Evolutionary conservation across 30 jellyfish, hydroid and myxozoan genomes (phyloP).

Genomic region (Catostylus mosaicus): DNA sequence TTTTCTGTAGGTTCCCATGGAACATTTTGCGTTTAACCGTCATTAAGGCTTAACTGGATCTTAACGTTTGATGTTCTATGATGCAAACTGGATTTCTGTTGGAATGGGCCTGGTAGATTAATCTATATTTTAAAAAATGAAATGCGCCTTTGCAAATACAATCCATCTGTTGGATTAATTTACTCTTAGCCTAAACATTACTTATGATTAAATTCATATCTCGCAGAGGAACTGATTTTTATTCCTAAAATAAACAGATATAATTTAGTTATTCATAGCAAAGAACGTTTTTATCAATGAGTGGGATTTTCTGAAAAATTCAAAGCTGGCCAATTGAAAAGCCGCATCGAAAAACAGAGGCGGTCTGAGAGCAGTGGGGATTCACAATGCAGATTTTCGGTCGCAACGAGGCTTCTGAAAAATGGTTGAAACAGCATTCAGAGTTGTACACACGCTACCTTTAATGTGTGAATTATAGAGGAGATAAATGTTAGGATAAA

Average conservation of each 20-base stretch:
- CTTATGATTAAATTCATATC: background rate
- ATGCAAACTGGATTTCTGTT: slow-evolving; percentile 2
- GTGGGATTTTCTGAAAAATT: no score
- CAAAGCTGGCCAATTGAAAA: no score
- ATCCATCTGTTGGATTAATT: background rate
- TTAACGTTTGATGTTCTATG: background rate
- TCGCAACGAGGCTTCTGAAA: no score
- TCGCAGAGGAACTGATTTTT: background rate
- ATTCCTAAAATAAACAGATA: background rate
- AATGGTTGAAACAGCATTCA: no score
- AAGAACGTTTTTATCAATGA: no score
- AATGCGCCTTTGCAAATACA: background rate
- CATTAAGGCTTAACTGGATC: background rate
- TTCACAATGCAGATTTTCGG: no score
- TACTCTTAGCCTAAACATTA: background rate
- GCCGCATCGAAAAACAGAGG: no score
- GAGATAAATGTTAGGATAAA: no score
- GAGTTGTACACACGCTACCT: no score
- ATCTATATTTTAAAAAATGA: background rate
- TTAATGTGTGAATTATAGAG: no score
- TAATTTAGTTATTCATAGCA: no score
- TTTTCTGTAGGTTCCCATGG: background rate
- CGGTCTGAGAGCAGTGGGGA: no score
- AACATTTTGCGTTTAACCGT: slow-evolving; percentile 9
- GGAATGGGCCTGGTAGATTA: background rate